phyloP scores from a whole-genome alignment of 2,113 vertebrate species.

The Deroptyus accipitrinus region DNA sequence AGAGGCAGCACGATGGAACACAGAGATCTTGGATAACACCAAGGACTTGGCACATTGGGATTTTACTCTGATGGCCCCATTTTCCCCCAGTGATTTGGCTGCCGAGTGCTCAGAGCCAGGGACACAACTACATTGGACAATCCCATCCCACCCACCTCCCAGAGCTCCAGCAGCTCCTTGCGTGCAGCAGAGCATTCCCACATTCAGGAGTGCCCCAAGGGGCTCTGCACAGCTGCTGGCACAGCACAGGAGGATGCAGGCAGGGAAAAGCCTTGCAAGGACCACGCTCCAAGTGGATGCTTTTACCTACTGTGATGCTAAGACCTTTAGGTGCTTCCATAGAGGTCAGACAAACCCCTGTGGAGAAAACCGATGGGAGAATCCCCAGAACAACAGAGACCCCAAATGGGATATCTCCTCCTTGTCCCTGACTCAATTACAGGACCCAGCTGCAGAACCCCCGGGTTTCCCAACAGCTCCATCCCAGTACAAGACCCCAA shows the following conservation, averaged over 20 bases:
- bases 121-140: background rate
- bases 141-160: background rate
- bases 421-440: fast-evolving
- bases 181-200: fast-evolving
- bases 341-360: background rate
- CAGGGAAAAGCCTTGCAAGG: background rate
- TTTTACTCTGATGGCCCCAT: background rate
- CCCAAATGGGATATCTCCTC: background rate
- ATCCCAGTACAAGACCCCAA: background rate
- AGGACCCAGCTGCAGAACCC: background rate
- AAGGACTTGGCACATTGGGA: fast-evolving
- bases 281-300: too few species aligned
- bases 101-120: fast-evolving
- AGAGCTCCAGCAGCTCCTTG: background rate
- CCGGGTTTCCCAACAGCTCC: background rate
- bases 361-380: background rate
- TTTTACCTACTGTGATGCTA: background rate
- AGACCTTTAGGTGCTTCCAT: background rate
- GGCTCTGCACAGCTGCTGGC: background rate
- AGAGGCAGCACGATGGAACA: fast-evolving
- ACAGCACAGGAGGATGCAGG: background rate
- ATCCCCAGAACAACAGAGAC: background rate
- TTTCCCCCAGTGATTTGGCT: background rate
- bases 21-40: fast-evolving
- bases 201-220: too few species aligned